Evolutionary conservation across 2,888 invertebrate species (phyloP).

Genomic region (Hemaris fuciformis): DNA sequence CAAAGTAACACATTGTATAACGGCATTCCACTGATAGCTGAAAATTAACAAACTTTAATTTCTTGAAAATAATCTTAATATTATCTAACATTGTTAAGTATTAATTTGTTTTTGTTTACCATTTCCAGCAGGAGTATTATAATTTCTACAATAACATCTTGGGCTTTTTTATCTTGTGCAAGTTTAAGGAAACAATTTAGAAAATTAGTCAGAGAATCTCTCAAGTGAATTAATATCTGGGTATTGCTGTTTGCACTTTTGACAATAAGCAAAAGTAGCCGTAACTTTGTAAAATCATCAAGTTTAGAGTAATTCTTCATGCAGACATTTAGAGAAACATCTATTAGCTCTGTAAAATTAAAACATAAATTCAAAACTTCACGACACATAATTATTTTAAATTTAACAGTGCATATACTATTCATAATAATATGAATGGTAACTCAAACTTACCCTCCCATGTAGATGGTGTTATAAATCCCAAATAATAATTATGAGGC

Average conservation of each 20-base stretch:
- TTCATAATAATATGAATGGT: background rate
- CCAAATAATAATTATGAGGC: conserved; percentile 72
- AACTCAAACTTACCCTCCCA: conserved; percentile 79
- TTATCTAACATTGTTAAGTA: background rate
- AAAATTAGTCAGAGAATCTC: conserved; percentile 53
- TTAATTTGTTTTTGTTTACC: conserved; percentile 39
- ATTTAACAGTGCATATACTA: no score
- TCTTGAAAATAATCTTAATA: background rate
- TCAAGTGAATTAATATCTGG: conserved; percentile 59
- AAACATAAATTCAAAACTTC: no score
- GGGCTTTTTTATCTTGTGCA: conserved; percentile 60
- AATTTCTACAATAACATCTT: conserved; percentile 65
- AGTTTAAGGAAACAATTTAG: conserved; percentile 52
- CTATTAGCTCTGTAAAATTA: conserved; percentile 58
- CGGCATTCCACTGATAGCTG: conserved; percentile 78
- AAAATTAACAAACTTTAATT: conserved; percentile 25
- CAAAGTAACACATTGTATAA: conserved; percentile 75
- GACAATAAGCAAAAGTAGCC: conserved; percentile 66
- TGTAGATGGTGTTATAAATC: conserved; percentile 67
- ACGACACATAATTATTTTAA: no score
- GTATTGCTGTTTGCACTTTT: conserved; percentile 64
- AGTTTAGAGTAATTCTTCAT: conserved; percentile 47
- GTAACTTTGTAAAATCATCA: conserved; percentile 65
- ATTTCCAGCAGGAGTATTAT: conserved; percentile 54
- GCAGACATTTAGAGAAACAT: conserved; percentile 53